phyloP scores from a whole-genome alignment of 2,888 invertebrate species.

The Diarsia brunnea region DNA sequence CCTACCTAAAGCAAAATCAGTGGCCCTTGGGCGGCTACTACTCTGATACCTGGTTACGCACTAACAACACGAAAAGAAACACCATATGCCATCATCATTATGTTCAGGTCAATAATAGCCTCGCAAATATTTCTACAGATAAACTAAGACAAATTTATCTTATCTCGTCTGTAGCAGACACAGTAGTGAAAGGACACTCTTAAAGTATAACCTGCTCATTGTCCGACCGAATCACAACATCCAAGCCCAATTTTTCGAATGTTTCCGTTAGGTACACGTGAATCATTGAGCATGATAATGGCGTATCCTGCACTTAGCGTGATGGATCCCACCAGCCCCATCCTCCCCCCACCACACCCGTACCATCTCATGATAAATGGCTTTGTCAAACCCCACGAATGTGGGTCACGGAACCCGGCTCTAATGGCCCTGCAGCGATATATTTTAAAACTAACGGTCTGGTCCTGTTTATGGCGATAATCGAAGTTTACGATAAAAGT shows the following conservation, averaged over 20 bases:
- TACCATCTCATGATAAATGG: constrained; percentile 78
- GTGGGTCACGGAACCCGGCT: constrained; percentile 58
- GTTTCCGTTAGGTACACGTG: constrained; percentile 68
- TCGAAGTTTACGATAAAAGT: constrained; percentile 55
- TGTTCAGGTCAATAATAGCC: background rate
- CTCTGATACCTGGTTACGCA: background rate
- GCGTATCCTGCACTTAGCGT: constrained; percentile 76
- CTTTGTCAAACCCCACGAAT: constrained; percentile 65
- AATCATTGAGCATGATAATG: constrained; percentile 81
- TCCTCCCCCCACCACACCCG: constrained; percentile 43
- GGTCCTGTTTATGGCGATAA: constrained; percentile 53
- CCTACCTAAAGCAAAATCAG: too few relatives aligned
- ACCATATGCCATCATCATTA: background rate
- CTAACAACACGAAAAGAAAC: background rate
- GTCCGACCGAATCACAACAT: constrained; percentile 20
- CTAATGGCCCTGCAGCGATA: constrained; percentile 60
- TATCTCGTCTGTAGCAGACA: background rate
- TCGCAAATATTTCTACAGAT: background rate
- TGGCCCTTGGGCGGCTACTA: too few relatives aligned
- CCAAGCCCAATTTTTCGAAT: constrained; percentile 53
- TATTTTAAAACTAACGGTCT: constrained; percentile 65
- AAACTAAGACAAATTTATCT: background rate
- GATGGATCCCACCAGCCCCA: constrained; percentile 78
- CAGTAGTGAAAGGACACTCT: background rate
- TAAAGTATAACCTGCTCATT: background rate